A percentile compares a stretch with the other conserved stretches of the same genome.
Evolutionary conservation across 2,888 invertebrate genomes (phyloP).

Genomic region (Rhagium mordax): DNA sequence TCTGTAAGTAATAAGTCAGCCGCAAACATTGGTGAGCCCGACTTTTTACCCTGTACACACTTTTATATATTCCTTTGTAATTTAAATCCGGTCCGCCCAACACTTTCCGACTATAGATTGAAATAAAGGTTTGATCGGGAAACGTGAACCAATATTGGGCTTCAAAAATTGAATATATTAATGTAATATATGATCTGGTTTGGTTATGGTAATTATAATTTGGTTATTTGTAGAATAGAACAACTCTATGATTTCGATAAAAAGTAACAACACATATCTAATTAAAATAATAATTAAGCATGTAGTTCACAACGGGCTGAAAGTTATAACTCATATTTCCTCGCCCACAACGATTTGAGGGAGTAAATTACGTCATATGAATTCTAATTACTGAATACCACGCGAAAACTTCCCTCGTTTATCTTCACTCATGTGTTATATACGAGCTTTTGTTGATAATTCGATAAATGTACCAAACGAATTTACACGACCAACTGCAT

Average conservation of each 20-base stretch:
- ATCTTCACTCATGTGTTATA: slow-evolving; percentile 31
- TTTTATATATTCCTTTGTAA: background rate
- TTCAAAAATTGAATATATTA: background rate
- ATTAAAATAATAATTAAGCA: slow-evolving; percentile 20
- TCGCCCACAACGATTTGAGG: slow-evolving; percentile 44
- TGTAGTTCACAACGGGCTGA: slow-evolving; percentile 34
- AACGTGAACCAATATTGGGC: background rate
- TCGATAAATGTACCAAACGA: slow-evolving; percentile 36
- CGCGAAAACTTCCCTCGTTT: slow-evolving; percentile 45
- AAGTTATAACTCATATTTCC: slow-evolving; percentile 43
- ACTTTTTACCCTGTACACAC: too few species aligned
- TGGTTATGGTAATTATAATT: background rate
- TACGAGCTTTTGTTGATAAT: slow-evolving; percentile 57
- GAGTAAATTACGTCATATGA: slow-evolving; percentile 48
- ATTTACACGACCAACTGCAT: slow-evolving; percentile 13
- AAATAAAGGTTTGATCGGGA: background rate
- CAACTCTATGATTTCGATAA: background rate
- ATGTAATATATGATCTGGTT: background rate
- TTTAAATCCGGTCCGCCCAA: background rate
- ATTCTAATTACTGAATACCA: slow-evolving; percentile 50
- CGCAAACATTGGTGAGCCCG: too few species aligned
- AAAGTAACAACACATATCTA: background rate
- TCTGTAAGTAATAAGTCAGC: too few species aligned
- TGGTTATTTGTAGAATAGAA: background rate
- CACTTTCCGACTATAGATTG: background rate